These are phyloP conservation scores for Suncus etruscus DNA, from an alignment of 2,113 vertebrate species.

Conservation along the genomic window DNA sequence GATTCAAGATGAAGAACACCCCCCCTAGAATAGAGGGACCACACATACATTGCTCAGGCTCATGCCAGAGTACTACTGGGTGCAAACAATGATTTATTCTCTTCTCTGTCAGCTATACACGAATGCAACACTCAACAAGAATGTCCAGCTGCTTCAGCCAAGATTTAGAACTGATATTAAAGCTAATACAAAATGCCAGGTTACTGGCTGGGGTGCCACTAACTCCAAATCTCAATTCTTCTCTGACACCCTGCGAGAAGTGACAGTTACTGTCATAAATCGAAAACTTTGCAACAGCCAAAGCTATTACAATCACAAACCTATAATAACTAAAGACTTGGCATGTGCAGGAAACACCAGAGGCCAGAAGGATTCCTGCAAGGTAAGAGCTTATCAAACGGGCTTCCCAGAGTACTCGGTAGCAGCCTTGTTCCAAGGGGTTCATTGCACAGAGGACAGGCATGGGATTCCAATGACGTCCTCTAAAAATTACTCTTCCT, in stretches of 20 bases:
- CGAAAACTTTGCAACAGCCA: slow-evolving; percentile 45
- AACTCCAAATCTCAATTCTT: not conserved
- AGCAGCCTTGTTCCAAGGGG: not conserved
- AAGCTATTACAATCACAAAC: slow-evolving; percentile 13
- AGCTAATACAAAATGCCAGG: slow-evolving; percentile 61
- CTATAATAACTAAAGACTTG: slow-evolving; percentile 67
- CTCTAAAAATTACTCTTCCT: not conserved
- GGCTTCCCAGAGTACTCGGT: fast-evolving
- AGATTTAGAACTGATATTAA: not conserved
- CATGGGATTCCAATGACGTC: fast-evolving
- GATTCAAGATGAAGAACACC: slow-evolving; percentile 4
- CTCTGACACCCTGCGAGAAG: slow-evolving; percentile 71
- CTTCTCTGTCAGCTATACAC: slow-evolving; percentile 71
- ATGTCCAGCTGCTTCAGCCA: slow-evolving; percentile 34
- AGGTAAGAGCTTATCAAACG: slow-evolving; percentile 53
- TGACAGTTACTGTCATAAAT: slow-evolving; percentile 48
- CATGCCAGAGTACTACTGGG: not conserved
- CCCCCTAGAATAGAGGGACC: slow-evolving; percentile 54
- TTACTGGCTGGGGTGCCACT: slow-evolving; percentile 64
- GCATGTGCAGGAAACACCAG: slow-evolving; percentile 47
- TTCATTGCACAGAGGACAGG: not conserved
- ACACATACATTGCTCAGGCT: not conserved
- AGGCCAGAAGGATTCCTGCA: slow-evolving; percentile 57
- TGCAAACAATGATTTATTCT: slow-evolving; percentile 25
- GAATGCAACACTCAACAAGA: slow-evolving; percentile 20